Conservation (phyloP, 2,888 invertebrate genomes). For the Molorchus minor region DNA sequence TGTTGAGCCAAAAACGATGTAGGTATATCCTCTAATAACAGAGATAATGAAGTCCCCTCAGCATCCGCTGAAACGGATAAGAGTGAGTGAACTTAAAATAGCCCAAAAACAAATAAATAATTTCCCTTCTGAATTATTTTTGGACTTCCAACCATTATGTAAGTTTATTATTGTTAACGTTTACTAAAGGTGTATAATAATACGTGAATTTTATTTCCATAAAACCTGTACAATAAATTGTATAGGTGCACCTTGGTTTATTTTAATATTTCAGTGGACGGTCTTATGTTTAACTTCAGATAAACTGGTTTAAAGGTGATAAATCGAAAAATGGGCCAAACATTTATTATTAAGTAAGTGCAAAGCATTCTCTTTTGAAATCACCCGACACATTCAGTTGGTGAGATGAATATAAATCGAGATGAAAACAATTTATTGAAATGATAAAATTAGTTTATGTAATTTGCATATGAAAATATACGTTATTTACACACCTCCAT, state of each 20-base stretch:
- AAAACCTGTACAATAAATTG: conserved; percentile 14
- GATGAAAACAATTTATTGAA: too few species aligned
- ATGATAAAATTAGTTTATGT: too few species aligned
- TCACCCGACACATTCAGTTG: too few species aligned
- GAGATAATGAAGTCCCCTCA: too few species aligned
- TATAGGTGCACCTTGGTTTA: conserved; percentile 13
- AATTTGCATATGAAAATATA: too few species aligned
- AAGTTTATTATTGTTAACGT: conserved; percentile 17
- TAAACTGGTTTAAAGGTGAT: conserved; percentile 7
- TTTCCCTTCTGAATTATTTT: conserved; percentile 1
- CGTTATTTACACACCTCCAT: too few species aligned
- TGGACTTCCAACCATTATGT: conserved; percentile 6
- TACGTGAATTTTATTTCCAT: conserved; percentile 6
- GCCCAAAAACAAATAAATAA: conserved; percentile 8
- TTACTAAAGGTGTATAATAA: conserved; percentile 18
- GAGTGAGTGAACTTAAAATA: not conserved
- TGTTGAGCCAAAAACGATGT: too few species aligned
- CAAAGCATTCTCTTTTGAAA: too few species aligned
- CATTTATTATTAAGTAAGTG: conserved; percentile 5
- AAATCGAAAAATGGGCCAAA: not conserved
- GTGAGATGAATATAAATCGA: too few species aligned
- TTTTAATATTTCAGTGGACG: conserved; percentile 9
- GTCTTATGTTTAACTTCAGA: conserved; percentile 10
- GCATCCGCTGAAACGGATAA: not conserved
- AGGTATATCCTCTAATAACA: too few species aligned